A percentile compares a stretch with the other conserved stretches of the same genome.
phyloP scores from a whole-genome alignment of 2,797 vertebrate species.

The Galagoides demidoff region DNA sequence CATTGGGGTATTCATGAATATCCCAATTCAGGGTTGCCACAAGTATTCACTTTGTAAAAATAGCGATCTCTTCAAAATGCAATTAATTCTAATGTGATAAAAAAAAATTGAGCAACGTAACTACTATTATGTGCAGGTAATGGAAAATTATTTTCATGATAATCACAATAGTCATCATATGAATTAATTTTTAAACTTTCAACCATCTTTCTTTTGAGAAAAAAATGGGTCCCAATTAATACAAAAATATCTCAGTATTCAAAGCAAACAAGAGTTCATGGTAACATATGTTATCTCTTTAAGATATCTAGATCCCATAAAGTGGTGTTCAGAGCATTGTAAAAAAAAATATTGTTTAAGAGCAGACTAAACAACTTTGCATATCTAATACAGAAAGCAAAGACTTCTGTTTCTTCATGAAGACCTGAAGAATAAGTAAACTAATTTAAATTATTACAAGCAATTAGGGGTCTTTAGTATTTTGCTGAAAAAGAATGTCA shows the following conservation, averaged over 20 bases:
- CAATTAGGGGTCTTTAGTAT: background rate
- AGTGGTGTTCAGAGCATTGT: background rate
- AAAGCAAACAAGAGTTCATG: background rate
- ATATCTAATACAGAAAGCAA: background rate
- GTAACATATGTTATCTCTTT: background rate
- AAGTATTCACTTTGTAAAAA: too few relatives aligned
- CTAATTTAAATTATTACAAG: background rate
- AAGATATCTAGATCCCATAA: background rate
- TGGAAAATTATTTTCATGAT: background rate
- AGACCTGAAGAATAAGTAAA: background rate
- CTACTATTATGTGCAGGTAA: background rate
- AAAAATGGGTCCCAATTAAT: background rate
- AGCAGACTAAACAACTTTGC: background rate
- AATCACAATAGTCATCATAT: background rate
- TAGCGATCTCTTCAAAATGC: too few relatives aligned
- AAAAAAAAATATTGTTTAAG: background rate
- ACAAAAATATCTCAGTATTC: background rate
- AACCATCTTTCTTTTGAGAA: background rate
- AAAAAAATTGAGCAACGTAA: background rate
- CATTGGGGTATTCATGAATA: too few relatives aligned
- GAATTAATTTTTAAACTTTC: constrained; percentile 1
- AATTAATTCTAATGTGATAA: too few relatives aligned
- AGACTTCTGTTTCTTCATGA: background rate
- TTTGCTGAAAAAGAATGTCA: background rate
- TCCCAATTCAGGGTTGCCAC: too few relatives aligned